Conservation (phyloP, 2,113 vertebrate genomes). For the Dasypus novemcinctus region DNA sequence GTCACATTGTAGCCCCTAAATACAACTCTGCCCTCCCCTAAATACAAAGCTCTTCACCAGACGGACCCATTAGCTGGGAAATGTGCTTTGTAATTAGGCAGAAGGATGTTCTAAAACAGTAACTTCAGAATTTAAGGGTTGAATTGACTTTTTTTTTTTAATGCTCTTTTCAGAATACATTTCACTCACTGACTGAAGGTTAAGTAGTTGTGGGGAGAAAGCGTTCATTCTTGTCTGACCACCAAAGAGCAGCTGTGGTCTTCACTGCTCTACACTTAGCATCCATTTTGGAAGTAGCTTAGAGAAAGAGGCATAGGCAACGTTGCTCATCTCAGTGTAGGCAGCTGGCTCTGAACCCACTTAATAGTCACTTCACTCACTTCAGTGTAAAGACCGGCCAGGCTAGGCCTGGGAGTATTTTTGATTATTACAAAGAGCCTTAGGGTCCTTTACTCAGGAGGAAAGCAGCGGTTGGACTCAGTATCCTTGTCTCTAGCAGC, state of each 20-base stretch:
- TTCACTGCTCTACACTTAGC: rapidly evolving
- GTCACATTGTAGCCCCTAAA: not conserved
- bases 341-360: not conserved
- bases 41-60: not conserved
- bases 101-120: not conserved
- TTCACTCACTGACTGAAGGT: not conserved
- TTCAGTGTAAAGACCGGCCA: not conserved
- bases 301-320: not conserved
- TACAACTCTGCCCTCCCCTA: not conserved
- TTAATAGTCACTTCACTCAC: not conserved
- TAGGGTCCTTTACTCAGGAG: not conserved
- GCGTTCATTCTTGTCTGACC: not conserved
- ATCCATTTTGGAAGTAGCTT: not conserved
- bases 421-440: not conserved
- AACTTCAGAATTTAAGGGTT: not conserved
- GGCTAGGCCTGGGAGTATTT: not conserved
- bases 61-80: not conserved
- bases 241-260: not conserved
- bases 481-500: not conserved
- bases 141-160: not conserved
- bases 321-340: rapidly evolving
- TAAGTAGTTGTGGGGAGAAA: not conserved
- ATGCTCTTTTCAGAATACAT: not conserved
- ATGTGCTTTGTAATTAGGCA: slow-evolving; percentile 27
- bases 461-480: not conserved